Evolutionary conservation across 2,113 vertebrate genomes (phyloP), one percentile per base, ranked within the genome.

Genomic region (Pelmatolapia mariae): DNA sequence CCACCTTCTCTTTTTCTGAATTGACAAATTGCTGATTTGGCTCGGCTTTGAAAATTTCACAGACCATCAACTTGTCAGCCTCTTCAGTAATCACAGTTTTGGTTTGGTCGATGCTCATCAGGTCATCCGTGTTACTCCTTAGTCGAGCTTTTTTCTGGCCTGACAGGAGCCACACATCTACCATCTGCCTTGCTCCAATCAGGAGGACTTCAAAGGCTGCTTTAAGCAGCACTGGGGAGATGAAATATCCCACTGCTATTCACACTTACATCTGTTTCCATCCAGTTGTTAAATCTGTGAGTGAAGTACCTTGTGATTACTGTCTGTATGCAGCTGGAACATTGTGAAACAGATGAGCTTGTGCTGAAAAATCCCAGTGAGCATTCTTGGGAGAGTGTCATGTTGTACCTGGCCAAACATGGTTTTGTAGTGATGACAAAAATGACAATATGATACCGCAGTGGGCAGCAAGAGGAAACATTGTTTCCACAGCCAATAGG

Each of bases 181-280:
- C 52, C 86, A 86, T 91, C 76, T 85, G 82, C 68, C 59, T 36
- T 0, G 5, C 87, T 84, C 53, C 86, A 89, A 89, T 92, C 80
- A 89, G 57, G 11, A 24, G 16, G 43, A 90, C 82, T 88, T 92
- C 73, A 87, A 91, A 90, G 85, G 47, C 84, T 82, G 66, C 38
- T 36, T 80, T 40, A 80, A 79, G 85, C 53, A 83, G 52, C 80
- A 68, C 57, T 22, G 54, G 76, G 80, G 86, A 86, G 43, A 86
- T 76, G 71, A 83, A 83, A 85, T 6, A 54, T 80, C 52, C 52
- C 53, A 43, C 0, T 66, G 81, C 59, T 71, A 61, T 82, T 89
- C 81, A 57, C 50, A 22, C 76, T 84, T 84, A 68, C 87, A 82
- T 87, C 71, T 91, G 84, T 84, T 89, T 91, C 80, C 82, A 83